A percentile compares a stretch with the other conserved stretches of the same genome.
These are phyloP conservation scores for Margarornis squamiger DNA, from an alignment of 2,797 vertebrate species.

Conservation along the genomic window DNA sequence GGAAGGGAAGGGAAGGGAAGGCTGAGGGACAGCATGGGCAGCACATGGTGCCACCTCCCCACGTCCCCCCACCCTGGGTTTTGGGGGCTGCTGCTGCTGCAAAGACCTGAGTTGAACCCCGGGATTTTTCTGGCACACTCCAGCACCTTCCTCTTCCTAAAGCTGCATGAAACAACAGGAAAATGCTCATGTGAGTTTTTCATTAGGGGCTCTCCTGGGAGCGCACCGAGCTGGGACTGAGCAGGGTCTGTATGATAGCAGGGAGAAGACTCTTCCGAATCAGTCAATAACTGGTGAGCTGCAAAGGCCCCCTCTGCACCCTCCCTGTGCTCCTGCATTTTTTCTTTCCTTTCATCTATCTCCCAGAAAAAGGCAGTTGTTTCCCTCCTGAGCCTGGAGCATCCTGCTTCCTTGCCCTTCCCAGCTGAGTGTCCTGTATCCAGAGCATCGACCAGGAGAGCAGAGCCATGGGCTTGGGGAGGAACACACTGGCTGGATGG, in stretches of 20 bases:
- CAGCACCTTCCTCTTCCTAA: background rate
- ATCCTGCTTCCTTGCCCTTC: background rate
- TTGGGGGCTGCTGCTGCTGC: background rate
- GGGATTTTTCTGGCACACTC: background rate
- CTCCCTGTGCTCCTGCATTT: background rate
- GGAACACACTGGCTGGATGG: background rate
- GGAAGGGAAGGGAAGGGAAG: background rate
- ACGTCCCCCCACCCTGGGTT: background rate
- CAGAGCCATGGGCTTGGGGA: background rate
- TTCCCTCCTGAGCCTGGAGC: background rate
- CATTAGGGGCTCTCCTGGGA: conserved; percentile 36
- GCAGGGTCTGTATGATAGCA: background rate
- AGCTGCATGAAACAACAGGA: background rate
- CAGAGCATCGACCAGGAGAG: background rate
- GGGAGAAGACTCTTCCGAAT: background rate
- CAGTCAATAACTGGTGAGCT: background rate
- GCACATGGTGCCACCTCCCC: background rate
- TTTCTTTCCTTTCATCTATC: background rate
- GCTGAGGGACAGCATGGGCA: background rate
- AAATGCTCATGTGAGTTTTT: conserved; percentile 48
- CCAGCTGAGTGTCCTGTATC: background rate
- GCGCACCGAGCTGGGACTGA: background rate
- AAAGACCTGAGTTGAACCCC: background rate
- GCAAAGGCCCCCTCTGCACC: background rate
- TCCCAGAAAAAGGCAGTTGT: background rate